Percentiles rank a stretch among this genome's conserved stretches.
Evolutionary conservation across 2,797 vertebrate genomes (phyloP).

Genomic region (Telmatherina bonti): DNA sequence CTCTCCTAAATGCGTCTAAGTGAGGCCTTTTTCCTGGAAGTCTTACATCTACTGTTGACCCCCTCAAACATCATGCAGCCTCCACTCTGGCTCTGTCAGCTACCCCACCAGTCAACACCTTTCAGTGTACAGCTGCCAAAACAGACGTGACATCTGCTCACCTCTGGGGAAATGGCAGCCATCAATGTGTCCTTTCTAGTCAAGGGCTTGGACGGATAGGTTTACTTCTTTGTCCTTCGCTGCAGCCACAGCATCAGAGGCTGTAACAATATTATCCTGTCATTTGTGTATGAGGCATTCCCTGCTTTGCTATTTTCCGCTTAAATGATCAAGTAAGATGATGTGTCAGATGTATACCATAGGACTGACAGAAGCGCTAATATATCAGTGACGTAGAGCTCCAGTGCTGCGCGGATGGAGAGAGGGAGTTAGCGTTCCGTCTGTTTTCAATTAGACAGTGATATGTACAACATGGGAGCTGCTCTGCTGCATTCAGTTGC

Average conservation of each 20-base stretch:
- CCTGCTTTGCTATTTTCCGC: constrained; percentile 61
- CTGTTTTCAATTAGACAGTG: constrained; percentile 83
- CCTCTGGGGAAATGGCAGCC: constrained; percentile 71
- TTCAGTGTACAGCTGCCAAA: constrained; percentile 69
- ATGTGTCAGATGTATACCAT: constrained; percentile 66
- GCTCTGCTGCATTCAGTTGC: constrained; percentile 65
- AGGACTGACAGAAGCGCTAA: constrained; percentile 68
- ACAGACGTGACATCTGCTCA: constrained; percentile 70
- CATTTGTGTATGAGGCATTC: constrained; percentile 44
- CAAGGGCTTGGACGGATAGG: constrained; percentile 47
- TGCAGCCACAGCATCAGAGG: constrained; percentile 25
- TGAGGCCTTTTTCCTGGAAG: constrained; percentile 74
- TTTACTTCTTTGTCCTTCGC: constrained; percentile 62
- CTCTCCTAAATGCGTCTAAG: constrained; percentile 72
- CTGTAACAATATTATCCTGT: constrained; percentile 31
- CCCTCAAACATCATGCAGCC: constrained; percentile 47
- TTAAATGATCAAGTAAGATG: constrained; percentile 57
- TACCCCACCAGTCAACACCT: constrained; percentile 69
- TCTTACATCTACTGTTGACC: constrained; percentile 63
- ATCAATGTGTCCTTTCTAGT: constrained; percentile 61
- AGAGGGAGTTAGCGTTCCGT: constrained; percentile 70
- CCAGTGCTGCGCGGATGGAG: constrained; percentile 63
- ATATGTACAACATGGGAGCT: constrained; percentile 78
- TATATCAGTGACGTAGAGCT: constrained; percentile 63
- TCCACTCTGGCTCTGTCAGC: constrained; percentile 68